These are phyloP conservation scores for Hyposoter didymator DNA, from an alignment of 2,888 invertebrate genomes.

Conservation along the genomic window DNA sequence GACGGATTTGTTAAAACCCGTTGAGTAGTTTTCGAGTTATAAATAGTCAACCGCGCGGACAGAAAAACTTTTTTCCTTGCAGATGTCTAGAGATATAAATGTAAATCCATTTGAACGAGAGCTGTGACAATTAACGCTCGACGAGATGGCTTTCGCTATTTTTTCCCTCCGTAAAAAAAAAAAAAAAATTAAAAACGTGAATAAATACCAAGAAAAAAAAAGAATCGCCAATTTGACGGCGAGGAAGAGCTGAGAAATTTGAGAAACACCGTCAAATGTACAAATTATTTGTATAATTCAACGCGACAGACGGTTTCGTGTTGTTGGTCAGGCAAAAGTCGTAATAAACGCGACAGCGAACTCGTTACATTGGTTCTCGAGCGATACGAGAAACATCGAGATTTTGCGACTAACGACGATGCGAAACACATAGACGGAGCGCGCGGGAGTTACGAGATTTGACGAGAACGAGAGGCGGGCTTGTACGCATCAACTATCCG, in stretches of 20 bases:
- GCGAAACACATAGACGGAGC: not conserved
- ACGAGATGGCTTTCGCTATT: too few species aligned
- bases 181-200: too few species aligned
- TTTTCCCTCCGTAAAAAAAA: too few species aligned
- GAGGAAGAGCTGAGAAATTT: not conserved
- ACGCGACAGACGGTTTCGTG: not conserved
- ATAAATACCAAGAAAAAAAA: too few species aligned
- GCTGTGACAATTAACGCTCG: not conserved
- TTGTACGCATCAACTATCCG: conserved; percentile 33
- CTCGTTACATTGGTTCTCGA: conserved; percentile 5
- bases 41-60: not conserved
- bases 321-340: not conserved
- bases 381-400: conserved; percentile 18
- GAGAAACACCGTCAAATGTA: not conserved
- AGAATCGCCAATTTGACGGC: too few species aligned
- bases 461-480: not conserved
- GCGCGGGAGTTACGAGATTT: conserved; percentile 4
- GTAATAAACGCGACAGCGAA: conserved; percentile 5
- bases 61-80: not conserved
- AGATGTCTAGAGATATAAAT: not conserved
- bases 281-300: not conserved
- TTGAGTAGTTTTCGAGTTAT: conserved; percentile 2
- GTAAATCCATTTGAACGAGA: not conserved
- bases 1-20: not conserved
- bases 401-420: conserved; percentile 39